A percentile compares a stretch with the other conserved stretches of the same genome.
Conservation (phyloP, 64 coral and sea anemone species). For the Orbicella faveolata region DNA sequence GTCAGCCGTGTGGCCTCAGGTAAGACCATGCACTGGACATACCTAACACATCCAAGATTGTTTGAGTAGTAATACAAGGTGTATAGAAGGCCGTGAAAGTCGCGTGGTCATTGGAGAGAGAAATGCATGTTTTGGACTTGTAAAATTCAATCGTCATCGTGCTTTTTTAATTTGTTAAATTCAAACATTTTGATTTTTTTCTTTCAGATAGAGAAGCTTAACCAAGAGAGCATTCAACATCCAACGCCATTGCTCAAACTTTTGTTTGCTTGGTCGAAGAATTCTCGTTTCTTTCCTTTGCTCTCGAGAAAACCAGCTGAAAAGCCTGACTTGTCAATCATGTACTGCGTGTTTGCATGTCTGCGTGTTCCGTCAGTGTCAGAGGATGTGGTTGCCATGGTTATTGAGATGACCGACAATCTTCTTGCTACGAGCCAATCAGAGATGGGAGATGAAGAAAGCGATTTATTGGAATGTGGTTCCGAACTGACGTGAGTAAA, state of each 20-base stretch:
- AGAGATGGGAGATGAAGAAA: constrained; percentile 22
- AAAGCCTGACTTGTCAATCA: constrained; percentile 58
- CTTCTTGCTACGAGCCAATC: constrained; percentile 42
- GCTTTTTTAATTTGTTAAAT: too few species aligned
- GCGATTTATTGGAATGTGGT: constrained; percentile 32
- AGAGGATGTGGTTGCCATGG: constrained; percentile 73
- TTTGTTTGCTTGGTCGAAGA: constrained; percentile 72
- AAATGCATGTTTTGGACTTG: too few species aligned
- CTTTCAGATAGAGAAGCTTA: constrained; percentile 70
- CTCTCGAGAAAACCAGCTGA: constrained; percentile 54
- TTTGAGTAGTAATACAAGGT: too few species aligned
- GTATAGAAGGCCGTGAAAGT: too few species aligned
- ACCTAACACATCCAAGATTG: neutral
- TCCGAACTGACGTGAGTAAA: neutral
- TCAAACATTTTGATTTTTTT: neutral
- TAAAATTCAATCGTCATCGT: too few species aligned
- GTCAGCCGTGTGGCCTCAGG: constrained; percentile 90
- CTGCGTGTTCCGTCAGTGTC: constrained; percentile 59
- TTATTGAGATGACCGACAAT: constrained; percentile 95
- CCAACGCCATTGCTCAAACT: constrained; percentile 86
- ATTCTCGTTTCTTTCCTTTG: constrained; percentile 65
- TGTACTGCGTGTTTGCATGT: constrained; percentile 73
- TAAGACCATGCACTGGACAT: neutral
- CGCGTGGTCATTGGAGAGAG: too few species aligned
- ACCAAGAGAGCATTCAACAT: constrained; percentile 73